Percentiles rank a stretch among this genome's conserved stretches.
Conservation (phyloP, 2,888 invertebrate genomes). For the Drosophila falleni region DNA sequence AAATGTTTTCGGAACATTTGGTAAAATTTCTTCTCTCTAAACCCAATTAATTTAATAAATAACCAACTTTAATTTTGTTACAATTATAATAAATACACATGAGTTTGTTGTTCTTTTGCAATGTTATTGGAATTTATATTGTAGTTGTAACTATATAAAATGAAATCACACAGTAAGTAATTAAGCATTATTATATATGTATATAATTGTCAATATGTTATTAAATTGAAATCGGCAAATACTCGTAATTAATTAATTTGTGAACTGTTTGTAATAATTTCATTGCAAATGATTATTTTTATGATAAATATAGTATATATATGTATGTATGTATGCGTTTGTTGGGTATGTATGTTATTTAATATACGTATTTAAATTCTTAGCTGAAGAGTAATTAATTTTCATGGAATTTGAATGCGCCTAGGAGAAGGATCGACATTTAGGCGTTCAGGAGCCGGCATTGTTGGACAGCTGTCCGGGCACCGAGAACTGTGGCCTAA, state of each 20-base stretch:
- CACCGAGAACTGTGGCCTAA: constrained; percentile 92
- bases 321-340: constrained; percentile 18
- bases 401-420: constrained; percentile 70
- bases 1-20: too few species aligned
- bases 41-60: too few species aligned
- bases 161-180: constrained; percentile 64
- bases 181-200: constrained; percentile 59
- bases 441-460: constrained; percentile 51
- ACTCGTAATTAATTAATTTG: constrained; percentile 40
- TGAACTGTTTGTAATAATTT: constrained; percentile 49
- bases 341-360: constrained; percentile 30
- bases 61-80: not conserved
- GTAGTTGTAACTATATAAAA: constrained; percentile 59
- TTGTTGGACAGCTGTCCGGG: constrained; percentile 84
- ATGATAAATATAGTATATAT: constrained; percentile 66
- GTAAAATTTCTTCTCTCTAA: too few species aligned
- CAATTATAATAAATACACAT: not conserved
- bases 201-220: constrained; percentile 25
- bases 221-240: constrained; percentile 42
- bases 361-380: constrained; percentile 63
- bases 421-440: constrained; percentile 42
- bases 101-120: constrained; percentile 48
- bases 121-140: constrained; percentile 72
- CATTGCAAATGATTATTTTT: constrained; percentile 73
- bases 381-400: constrained; percentile 70